Base-by-base conservation (phyloP, 2,797 vertebrate genomes). In the Tenualosa ilisha region DNA sequence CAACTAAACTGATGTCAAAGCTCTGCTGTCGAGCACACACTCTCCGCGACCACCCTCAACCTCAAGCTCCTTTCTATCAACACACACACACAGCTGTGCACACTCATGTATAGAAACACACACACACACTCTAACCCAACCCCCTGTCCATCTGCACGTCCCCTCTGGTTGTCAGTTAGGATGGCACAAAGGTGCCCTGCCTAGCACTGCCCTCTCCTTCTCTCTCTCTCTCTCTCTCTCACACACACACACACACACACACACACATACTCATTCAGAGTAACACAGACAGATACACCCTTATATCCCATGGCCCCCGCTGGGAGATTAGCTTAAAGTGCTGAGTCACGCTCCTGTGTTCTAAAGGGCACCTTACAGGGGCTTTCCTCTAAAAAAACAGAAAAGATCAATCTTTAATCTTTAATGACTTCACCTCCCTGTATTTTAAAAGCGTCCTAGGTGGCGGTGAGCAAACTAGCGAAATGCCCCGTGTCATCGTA, bases 281-380 rank as follows among this genome's bases (percentile, higher is more conserved):
- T 3, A 53, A 63, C 59, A n/a, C 59, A 63, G 4, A 63, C 59
- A 24, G 46, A 46, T 20, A 63, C 59, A 24, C 59, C 0, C n/a
- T 13, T 11, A 11, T 68, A 24, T 26, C 63, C 65, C 26, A 72
- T 31, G 26, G 26, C 65, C 3, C 68, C 68, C 56, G 22, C n/a
- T 46, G 43, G 12, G 20, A 72, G 65, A 72, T 72, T 31, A 72
- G 65, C 26, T 15, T 31, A 53, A 51, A 46, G 12, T 37, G 63
- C 85, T 72, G 85, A 82, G 83, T 85, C 84, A 86, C 82, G 83
- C n/a, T 40, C 50, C 81, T 72, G 17, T 43, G 43, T 83, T 15
- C 83, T 88, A 63, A 89, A 89, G 81, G 85, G 84, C 88, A 87
- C 68, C 85, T 86, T 87, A 54, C 51, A 56, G 40, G 81, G 63